Evolutionary conservation across 2,888 invertebrate species (phyloP).

Genomic region (Abscondita cerata): DNA sequence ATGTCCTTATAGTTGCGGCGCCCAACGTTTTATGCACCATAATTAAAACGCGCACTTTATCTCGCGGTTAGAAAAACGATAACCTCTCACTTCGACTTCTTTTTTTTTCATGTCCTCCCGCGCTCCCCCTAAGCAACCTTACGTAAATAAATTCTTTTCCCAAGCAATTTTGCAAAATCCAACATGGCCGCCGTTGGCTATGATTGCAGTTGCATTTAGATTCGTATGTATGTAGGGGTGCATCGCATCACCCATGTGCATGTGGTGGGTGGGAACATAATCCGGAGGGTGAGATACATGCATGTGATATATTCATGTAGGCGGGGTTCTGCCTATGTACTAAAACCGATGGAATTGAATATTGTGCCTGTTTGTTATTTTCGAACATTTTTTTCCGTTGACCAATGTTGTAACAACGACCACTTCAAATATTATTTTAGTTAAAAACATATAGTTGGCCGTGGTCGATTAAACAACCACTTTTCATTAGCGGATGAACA

Average conservation of each 20-base stretch:
- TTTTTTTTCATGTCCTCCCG: neutral
- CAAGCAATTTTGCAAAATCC: conserved; percentile 36
- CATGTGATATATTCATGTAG: conserved; percentile 50
- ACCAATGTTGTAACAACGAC: neutral
- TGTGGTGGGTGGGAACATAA: conserved; percentile 42
- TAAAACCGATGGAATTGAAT: conserved; percentile 48
- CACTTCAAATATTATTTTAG: neutral
- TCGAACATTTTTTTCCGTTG: neutral
- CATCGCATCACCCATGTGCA: conserved; percentile 42
- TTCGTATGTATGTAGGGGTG: conserved; percentile 41
- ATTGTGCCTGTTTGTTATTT: conserved; percentile 41
- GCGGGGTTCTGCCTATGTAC: conserved; percentile 52
- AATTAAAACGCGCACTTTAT: neutral
- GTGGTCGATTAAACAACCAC: too few species aligned
- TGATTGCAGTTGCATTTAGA: conserved; percentile 41
- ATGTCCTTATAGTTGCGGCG: too few species aligned
- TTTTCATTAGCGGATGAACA: too few species aligned
- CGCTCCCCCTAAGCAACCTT: too few species aligned
- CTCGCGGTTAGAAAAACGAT: neutral
- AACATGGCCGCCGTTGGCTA: conserved; percentile 51
- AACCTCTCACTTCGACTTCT: neutral
- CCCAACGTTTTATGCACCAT: neutral
- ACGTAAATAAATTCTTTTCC: neutral
- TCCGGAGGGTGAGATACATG: conserved; percentile 45
- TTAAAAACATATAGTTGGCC: too few species aligned